These are phyloP conservation scores for Lasius fuliginosus DNA, from an alignment of 2,888 invertebrate species.

Conservation along the genomic window DNA sequence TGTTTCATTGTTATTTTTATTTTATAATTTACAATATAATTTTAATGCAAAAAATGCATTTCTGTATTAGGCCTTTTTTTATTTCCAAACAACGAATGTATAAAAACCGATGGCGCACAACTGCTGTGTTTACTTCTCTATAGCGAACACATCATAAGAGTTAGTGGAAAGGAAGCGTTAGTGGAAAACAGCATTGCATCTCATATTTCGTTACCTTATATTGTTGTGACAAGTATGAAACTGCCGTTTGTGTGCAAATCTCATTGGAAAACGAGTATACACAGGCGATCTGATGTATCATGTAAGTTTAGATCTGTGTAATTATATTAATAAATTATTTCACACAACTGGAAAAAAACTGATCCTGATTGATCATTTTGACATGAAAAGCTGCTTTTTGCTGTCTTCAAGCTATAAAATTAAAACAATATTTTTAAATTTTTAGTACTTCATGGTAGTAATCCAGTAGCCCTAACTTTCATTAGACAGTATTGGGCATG, in stretches of 20 bases:
- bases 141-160: conserved; percentile 84
- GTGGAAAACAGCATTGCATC: conserved; percentile 76
- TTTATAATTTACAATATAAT: not conserved
- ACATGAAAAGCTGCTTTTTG: not conserved
- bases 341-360: not conserved
- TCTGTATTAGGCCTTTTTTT: conserved; percentile 86
- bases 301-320: conserved; percentile 73
- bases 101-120: conserved; percentile 87
- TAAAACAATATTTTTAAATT: conserved; percentile 63
- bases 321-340: not conserved
- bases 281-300: conserved; percentile 82
- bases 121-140: conserved; percentile 87
- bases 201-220: conserved; percentile 86
- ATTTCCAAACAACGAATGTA: conserved; percentile 87
- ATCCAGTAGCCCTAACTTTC: conserved; percentile 75
- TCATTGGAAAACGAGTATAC: conserved; percentile 87
- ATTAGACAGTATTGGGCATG: conserved; percentile 82
- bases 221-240: conserved; percentile 85
- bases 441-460: conserved; percentile 72
- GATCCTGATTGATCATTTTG: not conserved
- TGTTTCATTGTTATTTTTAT: conserved; percentile 75
- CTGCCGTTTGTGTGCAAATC: conserved; percentile 87
- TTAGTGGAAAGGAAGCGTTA: conserved; percentile 66
- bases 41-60: not conserved
- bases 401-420: not conserved